Conservation (phyloP, 2,888 invertebrate species). For the Sympetrum striolatum region DNA sequence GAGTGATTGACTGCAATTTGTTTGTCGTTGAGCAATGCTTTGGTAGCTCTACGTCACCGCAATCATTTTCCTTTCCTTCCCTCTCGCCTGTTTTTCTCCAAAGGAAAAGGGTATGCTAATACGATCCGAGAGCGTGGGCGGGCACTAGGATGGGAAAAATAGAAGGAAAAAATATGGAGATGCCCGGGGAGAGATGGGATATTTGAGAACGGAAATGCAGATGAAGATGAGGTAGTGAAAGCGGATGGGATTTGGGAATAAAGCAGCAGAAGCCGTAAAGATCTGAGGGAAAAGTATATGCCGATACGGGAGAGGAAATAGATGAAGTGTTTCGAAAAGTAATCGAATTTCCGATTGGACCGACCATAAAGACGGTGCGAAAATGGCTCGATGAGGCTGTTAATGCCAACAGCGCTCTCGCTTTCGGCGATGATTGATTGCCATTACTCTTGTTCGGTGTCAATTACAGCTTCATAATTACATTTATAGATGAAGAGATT, state of each 20-base stretch:
- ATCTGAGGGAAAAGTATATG: not conserved
- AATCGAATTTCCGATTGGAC: not conserved
- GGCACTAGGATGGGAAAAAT: not conserved
- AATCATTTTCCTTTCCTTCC: not conserved
- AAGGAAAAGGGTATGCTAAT: not conserved
- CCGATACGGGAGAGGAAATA: not conserved
- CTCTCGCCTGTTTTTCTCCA: no score
- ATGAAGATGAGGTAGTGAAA: not conserved
- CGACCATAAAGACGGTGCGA: not conserved
- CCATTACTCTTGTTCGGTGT: no score
- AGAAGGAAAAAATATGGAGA: not conserved
- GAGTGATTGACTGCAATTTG: conserved; percentile 19
- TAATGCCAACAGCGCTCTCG: no score
- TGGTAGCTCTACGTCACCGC: not conserved
- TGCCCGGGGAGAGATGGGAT: not conserved
- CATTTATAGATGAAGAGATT: no score
- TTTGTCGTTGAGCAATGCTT: conserved; percentile 9
- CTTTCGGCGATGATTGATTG: no score
- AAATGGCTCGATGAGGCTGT: no score
- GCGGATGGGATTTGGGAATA: not conserved
- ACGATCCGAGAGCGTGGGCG: not conserved
- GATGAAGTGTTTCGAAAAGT: not conserved
- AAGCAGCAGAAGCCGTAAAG: not conserved
- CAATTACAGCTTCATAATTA: no score
- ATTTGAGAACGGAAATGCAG: not conserved